phyloP scores from a whole-genome alignment of 2,797 vertebrate species.

The Pangasius mekongensis region DNA sequence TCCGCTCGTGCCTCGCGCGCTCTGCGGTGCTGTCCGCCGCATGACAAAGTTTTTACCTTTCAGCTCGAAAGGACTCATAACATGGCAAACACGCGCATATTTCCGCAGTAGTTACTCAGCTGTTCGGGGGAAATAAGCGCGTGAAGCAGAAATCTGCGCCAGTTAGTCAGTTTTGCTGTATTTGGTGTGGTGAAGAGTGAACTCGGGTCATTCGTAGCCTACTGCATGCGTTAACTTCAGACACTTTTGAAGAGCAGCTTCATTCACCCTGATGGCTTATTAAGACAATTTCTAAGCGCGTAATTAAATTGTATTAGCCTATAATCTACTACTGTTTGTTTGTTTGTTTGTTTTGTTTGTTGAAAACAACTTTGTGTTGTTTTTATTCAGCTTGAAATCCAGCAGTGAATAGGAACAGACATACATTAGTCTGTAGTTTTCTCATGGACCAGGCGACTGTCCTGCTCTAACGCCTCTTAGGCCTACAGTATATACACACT shows the following conservation, averaged over 20 bases:
- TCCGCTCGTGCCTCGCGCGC: background rate
- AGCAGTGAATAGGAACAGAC: background rate
- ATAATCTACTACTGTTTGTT: background rate
- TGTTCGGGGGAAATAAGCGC: background rate
- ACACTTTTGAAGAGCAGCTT: background rate
- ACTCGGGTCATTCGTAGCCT: background rate
- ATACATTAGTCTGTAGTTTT: background rate
- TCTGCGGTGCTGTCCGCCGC: background rate
- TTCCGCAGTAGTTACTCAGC: background rate
- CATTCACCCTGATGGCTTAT: background rate
- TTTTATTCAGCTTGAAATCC: background rate
- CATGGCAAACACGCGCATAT: background rate
- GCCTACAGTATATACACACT: background rate
- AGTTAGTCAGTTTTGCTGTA: background rate
- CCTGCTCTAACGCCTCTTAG: background rate
- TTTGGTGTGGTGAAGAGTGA: background rate
- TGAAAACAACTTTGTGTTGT: background rate
- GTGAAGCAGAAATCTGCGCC: background rate
- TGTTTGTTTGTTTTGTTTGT: too few relatives aligned
- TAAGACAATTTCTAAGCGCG: background rate
- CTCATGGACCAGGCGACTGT: background rate
- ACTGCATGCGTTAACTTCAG: background rate
- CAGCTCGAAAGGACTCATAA: background rate
- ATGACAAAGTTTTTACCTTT: conserved; percentile 5
- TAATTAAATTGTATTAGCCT: background rate